phyloP scores from a whole-genome alignment of 1,140 invertebrate genomes.

The Heliconius melpomene region DNA sequence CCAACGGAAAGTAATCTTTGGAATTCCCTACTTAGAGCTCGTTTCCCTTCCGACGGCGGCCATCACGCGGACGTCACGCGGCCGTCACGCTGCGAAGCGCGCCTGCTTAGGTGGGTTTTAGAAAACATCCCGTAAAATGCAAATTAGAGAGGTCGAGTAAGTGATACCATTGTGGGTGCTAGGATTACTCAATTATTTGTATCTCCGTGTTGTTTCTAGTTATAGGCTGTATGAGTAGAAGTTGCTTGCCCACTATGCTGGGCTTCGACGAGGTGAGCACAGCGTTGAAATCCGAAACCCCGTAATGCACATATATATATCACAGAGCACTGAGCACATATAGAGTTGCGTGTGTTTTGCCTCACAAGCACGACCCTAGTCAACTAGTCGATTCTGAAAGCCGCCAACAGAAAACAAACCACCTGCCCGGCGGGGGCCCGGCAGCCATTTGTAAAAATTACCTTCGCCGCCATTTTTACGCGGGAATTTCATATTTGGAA shows the following conservation, averaged over 20 bases:
- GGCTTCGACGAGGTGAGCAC: background rate
- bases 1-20: constrained; percentile 59
- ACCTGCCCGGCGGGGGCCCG: constrained; percentile 62
- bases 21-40: constrained; percentile 39
- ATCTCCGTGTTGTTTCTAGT: background rate
- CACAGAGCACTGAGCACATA: background rate
- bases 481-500: constrained; percentile 76
- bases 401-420: constrained; percentile 59
- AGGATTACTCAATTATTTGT: constrained; percentile 56
- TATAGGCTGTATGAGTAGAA: background rate
- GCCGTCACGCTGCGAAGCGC: background rate
- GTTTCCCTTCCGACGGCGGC: constrained; percentile 33
- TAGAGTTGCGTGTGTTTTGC: constrained; percentile 26
- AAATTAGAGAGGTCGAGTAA: constrained; percentile 64
- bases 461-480: constrained; percentile 75
- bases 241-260: background rate
- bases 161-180: constrained; percentile 52
- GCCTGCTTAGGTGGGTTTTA: constrained; percentile 71
- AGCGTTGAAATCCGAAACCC: background rate
- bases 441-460: constrained; percentile 79
- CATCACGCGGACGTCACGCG: constrained; percentile 35
- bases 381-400: constrained; percentile 47
- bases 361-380: constrained; percentile 39
- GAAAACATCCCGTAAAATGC: constrained; percentile 70
- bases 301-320: background rate